Evolutionary conservation across 35 echinoderm and acorn worm genomes (phyloP).

Genomic region (Diadema setosum): DNA sequence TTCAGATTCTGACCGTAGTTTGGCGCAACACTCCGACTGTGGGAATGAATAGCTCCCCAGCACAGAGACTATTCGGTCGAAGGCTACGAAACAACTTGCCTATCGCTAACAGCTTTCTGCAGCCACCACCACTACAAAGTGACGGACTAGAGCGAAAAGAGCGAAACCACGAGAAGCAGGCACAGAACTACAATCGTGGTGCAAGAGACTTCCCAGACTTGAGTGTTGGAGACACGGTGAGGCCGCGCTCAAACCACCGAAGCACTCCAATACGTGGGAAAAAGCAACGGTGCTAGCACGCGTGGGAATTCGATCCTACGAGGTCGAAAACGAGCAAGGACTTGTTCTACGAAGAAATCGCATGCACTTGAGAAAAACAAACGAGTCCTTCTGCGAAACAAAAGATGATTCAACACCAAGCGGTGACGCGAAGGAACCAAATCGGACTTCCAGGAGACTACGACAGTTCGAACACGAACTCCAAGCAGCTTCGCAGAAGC

Average conservation of each 20-base stretch:
- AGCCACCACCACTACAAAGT: not conserved
- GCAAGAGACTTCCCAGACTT: conserved; percentile 23
- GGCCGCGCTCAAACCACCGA: not conserved
- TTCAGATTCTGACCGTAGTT: no score
- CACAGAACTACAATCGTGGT: conserved; percentile 34
- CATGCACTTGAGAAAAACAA: not conserved
- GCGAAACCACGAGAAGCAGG: not conserved
- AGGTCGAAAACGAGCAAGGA: conserved; percentile 8
- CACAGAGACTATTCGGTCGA: conserved; percentile 14
- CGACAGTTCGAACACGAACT: not conserved
- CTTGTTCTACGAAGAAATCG: not conserved
- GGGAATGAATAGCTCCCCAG: conserved; percentile 38
- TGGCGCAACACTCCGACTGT: conserved; percentile 24
- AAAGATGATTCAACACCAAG: not conserved
- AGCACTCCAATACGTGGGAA: conserved; percentile 1
- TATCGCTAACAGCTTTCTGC: not conserved
- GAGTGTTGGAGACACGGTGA: conserved; percentile 32
- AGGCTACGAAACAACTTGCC: conserved; percentile 14
- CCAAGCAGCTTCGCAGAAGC: not conserved
- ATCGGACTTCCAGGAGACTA: not conserved
- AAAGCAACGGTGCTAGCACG: conserved; percentile 14
- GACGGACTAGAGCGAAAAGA: not conserved
- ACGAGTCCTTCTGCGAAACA: not conserved
- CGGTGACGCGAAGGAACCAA: not conserved
- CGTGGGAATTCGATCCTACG: conserved; percentile 27